Evolutionary conservation across 2,113 vertebrate genomes (phyloP), one percentile per base, ranked within the genome.

Genomic region (Coregonus clupeaformis): DNA sequence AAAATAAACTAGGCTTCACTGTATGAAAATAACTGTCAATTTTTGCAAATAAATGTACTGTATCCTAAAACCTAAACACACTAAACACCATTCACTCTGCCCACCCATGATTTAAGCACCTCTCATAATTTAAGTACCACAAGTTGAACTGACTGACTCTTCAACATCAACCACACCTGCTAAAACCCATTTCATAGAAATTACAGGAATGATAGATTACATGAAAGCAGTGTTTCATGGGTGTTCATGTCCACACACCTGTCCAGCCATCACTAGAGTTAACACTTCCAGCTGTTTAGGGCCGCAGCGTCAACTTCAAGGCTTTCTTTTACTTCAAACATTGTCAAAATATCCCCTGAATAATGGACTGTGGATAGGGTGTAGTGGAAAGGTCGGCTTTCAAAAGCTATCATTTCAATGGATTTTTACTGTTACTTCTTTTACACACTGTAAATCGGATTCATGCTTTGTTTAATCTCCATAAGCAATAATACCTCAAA

Each of bases 351-450:
- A 76, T 73, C 68, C 59, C 52, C 77, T 74, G 81, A 78, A 47
- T 79, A 72, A 88, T 74, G 75, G 66, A 1, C 75, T 62, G 78
- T 71, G 74, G 80, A 81, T n/a, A 42, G 42, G 74, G 67, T 68
- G 75, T 52, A 68, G 75, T 27, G 0, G 42, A 2, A 59, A 71
- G 83, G 86, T 85, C 84, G 69, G 49, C 63, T 16, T 68, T 71
- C 88, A 76, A 86, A 80, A 42, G 36, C 70, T 14, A 11, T 25
- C 62, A 55, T 79, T 73, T 60, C 62, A 36, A 36, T 9, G 36
- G 36, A 36, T 36, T 36, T 36, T 36, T 36, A 36, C 29, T 29
- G 29, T 27, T 27, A 27, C 27, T 27, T 1, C 27, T 27, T 27
- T 1, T 27, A 27, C 2, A 27, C 27, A 30, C 30, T 30, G 30